Evolutionary conservation across 2,113 vertebrate genomes (phyloP), one percentile per base, ranked within the genome.

Genomic region (Colistium nudipinnis): DNA sequence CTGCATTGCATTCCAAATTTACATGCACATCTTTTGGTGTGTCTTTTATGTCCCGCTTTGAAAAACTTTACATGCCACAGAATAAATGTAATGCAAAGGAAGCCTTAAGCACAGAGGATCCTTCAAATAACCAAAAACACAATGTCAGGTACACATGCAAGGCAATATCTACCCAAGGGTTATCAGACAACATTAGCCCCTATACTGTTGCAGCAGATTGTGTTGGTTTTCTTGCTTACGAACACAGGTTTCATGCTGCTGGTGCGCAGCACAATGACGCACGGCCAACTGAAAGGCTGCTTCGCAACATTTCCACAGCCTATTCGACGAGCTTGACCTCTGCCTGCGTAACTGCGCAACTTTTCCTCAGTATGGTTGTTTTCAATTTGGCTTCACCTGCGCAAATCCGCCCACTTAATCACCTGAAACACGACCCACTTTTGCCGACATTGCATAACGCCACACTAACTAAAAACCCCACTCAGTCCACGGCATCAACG

Each of bases 1-100:
- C 59, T 19, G 13, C 31, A 41, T 13, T 44, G 49, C 35, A 47
- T 33, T 33, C 41, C 38, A 56, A 33, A 71, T 64, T 48, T 73
- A 51, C 38, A 12, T 67, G 36, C 10, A 28, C 28, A 53, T 69
- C 19, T 28, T 70, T 52, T 53, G 41, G n/a, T 61, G 5, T 48
- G 12, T 17, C 6, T 22, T 35, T 14, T n/a, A n/a, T n/a, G n/a
- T n/a, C n/a, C 8, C 25, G 53, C 45, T 70, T 45, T 30, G 51
- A 71, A 48, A 77, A 65, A 20, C 13, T 35, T 12, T 35, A 35
- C 17, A 12, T 16, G 7, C 3, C 19, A 25, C 6, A 39, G n/a
- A 39, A 10, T 10, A n/a, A 39, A 56, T 25, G 7, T 39, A 6
- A 3, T 4, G n/a, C 24, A 24, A 55, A 6, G 16, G 52, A 2